Base-by-base conservation (phyloP, 2,113 vertebrate species). In the Antechinus stuartii region DNA sequence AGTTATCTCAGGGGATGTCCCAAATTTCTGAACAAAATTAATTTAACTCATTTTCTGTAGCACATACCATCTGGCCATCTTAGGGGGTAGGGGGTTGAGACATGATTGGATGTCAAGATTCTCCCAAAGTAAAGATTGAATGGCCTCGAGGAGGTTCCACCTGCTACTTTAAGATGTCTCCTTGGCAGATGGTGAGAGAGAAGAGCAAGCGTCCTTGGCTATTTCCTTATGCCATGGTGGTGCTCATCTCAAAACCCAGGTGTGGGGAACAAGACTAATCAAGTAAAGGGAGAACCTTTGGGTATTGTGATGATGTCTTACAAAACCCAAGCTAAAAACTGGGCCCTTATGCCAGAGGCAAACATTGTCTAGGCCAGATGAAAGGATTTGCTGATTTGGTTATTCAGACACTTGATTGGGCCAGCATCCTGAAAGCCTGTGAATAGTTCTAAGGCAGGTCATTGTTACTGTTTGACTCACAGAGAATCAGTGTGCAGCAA, bases 151-250 rank as follows among this genome's bases (percentile, higher is more conserved):
- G 55, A 89, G 55, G n/a, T 23, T 56, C 35, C 90, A 0, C 1
- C 11, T 52, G 93, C 47, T 3, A 46, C 55, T 8, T 12, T 2
- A 11, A 46, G 8, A 22, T 84, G 53, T 52, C 2, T 0, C n/a
- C 49, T 53, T 14, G 56, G 52, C 91, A 90, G 68, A n/a, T 42
- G 84, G 90, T 30, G 27, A 61, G 56, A 50, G 49, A 50, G 8
- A n/a, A 90, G 50, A 90, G 27, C 26, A 4, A 9, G 49, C 8
- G 23, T 14, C 90, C 90, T 54, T 84, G 92, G 22, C 61, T 57
- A 35, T 7, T 97, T 97, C 96, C 94, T 55, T 49, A 94, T 19
- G 0, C 0, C 47, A 49, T 57, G 68, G 46, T 47, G 92, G 54
- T 61, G 47, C 89, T 90, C 91, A 49, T 91, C 96, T 93, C 90